Conservation (phyloP, 1,140 invertebrate genomes). For the Schlechtendalia chinensis region DNA sequence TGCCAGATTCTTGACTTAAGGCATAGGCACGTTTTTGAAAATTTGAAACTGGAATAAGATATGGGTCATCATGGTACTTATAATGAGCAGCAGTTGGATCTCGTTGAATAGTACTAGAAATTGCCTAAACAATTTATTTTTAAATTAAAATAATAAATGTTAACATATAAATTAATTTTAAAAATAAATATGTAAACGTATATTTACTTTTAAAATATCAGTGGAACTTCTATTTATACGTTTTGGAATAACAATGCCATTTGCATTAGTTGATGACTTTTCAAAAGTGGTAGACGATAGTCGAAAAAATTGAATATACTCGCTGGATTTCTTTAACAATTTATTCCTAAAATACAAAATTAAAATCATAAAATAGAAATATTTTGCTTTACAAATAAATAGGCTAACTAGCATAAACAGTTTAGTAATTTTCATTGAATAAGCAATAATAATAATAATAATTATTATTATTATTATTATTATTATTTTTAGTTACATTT, state of each 20-base stretch:
- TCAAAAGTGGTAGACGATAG: background rate
- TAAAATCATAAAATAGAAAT: background rate
- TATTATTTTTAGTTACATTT: too few species aligned
- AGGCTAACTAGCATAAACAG: background rate
- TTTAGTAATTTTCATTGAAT: background rate
- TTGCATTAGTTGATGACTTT: slow-evolving; percentile 11
- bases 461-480: background rate
- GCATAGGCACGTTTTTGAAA: slow-evolving; percentile 70
- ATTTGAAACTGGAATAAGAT: slow-evolving; percentile 77
- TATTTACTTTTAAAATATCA: slow-evolving; percentile 68
- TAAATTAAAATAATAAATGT: background rate
- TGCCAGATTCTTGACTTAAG: slow-evolving; percentile 79
- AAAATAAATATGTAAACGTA: slow-evolving; percentile 5
- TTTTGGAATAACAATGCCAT: slow-evolving; percentile 63
- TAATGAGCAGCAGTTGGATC: slow-evolving; percentile 81
- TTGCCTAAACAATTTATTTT: slow-evolving; percentile 60
- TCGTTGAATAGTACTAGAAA: slow-evolving; percentile 69
- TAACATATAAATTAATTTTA: background rate
- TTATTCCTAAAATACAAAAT: background rate
- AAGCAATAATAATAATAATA: background rate
- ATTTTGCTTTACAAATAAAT: too few species aligned
- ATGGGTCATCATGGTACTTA: slow-evolving; percentile 89
- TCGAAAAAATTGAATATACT: slow-evolving; percentile 22
- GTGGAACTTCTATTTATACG: slow-evolving; percentile 73
- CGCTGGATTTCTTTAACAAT: slow-evolving; percentile 8